These are phyloP conservation scores for Pelobates cultripes DNA, from an alignment of 2,797 vertebrate genomes.

Conservation along the genomic window DNA sequence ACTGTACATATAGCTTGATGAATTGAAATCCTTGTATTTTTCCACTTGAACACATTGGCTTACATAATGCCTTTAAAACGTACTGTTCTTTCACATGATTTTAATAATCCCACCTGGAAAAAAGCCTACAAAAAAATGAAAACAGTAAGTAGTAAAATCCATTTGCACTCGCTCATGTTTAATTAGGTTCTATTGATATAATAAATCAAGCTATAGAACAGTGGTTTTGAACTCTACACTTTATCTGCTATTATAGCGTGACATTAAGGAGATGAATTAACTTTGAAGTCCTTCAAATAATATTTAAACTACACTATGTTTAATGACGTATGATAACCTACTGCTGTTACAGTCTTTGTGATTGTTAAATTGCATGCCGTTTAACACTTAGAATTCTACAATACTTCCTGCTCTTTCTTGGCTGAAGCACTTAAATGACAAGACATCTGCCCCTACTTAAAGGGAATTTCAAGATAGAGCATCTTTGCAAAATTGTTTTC, in stretches of 20 bases:
- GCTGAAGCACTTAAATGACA: not conserved
- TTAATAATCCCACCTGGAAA: too few species aligned
- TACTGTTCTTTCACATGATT: too few species aligned
- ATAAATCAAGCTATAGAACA: not conserved
- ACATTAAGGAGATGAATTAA: not conserved
- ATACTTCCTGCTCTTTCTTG: not conserved
- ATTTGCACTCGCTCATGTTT: not conserved
- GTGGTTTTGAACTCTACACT: not conserved
- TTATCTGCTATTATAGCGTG: not conserved
- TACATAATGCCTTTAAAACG: too few species aligned
- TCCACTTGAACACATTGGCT: too few species aligned
- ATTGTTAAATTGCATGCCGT: not conserved
- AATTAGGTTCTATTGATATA: not conserved
- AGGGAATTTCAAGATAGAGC: not conserved
- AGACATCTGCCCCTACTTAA: conserved; percentile 11
- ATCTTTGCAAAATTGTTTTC: conserved; percentile 9
- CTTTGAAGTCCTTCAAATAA: not conserved
- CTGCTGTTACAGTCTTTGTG: not conserved
- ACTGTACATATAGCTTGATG: too few species aligned
- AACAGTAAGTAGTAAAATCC: not conserved
- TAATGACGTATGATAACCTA: not conserved
- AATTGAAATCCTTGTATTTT: too few species aligned
- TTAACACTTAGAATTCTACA: not conserved
- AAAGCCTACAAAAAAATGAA: not conserved
- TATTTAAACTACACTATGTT: not conserved